Evolutionary conservation across 2,888 invertebrate genomes (phyloP).

Genomic region (Neocrepidodera transversa): DNA sequence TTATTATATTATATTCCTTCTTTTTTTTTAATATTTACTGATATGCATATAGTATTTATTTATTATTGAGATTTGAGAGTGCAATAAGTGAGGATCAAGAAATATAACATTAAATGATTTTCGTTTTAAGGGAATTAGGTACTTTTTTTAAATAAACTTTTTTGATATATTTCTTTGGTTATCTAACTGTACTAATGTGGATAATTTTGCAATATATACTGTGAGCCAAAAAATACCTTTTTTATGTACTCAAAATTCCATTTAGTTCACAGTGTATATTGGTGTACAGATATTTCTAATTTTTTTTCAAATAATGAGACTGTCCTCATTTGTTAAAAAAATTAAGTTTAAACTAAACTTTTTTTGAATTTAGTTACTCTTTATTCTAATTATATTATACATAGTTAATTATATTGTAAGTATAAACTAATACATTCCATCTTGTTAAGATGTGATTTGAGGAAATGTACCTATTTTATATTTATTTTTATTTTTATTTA

Average conservation of each 20-base stretch:
- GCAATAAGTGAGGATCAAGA: constrained; percentile 32
- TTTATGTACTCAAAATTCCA: neutral
- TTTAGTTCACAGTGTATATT: constrained; percentile 19
- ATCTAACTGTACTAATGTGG: too few relatives aligned
- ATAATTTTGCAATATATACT: constrained; percentile 20
- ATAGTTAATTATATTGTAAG: constrained; percentile 21
- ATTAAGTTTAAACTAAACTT: constrained; percentile 3
- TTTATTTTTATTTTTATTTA: constrained; percentile 47
- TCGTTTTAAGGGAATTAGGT: too few relatives aligned
- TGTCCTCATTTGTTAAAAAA: constrained; percentile 14
- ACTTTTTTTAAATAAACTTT: too few relatives aligned
- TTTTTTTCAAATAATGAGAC: neutral
- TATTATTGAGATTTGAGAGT: constrained; percentile 25
- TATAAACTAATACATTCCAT: constrained; percentile 34
- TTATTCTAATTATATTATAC: constrained; percentile 15
- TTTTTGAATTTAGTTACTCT: constrained; percentile 11
- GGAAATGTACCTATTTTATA: constrained; percentile 42
- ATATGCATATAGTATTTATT: constrained; percentile 39
- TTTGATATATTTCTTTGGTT: neutral
- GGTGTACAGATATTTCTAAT: constrained; percentile 9
- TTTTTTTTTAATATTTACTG: constrained; percentile 17
- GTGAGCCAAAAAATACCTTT: constrained; percentile 11
- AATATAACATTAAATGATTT: too few relatives aligned
- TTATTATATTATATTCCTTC: constrained; percentile 29
- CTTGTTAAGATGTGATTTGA: constrained; percentile 32